Evolutionary conservation across 1,140 invertebrate species (phyloP), one percentile per base, ranked within the genome.

Genomic region (Stenopsyche tienmushanensis): DNA sequence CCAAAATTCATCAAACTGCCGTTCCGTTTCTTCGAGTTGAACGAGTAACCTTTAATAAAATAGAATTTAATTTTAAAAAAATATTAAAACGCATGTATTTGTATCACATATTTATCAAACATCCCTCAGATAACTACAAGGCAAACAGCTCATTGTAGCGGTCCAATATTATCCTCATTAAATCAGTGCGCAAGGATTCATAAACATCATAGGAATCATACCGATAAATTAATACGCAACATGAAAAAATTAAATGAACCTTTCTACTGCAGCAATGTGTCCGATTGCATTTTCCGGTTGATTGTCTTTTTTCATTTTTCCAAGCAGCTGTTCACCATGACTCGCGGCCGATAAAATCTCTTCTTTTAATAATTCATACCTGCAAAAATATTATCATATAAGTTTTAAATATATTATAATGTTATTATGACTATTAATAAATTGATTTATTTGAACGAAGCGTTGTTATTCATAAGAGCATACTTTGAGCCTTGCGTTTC

Each of bases 1-100:
- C 94, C 95, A 98, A 80, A 96, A 97, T 66, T 91, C 86, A 74
- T 96, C 93, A 79, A 98, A 97, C 54, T 91, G 91, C 71, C 86
- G 85, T 78, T 96, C 92, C 59, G 94, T 97, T 83, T 98, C 95
- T 77, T 97, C 94, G 71, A 98, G 82, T 82, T 98, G 94, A 25
- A 95, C 89, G 44, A 98, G 81, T 75, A 97, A 85, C 78, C 93
- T 93, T 75, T 23, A 66, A 70, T 21, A 42, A 42, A 39, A 21
- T 24, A 54, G n/a, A n/a, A n/a, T n/a, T n/a, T n/a, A n/a, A n/a
- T n/a, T n/a, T n/a, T 7, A 34, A 7, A 34, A 34, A 34, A 34
- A 7, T 34, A 34, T 34, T 7, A 47, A 13, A 47, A 15, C 17
- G 15, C 13, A 47, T 47, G 5, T 7, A 47, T 47, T 7, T 47